Evolutionary conservation across 1,140 invertebrate species (phyloP), one percentile per base, ranked within the genome.

Genomic region (Potamilus streckersoni): DNA sequence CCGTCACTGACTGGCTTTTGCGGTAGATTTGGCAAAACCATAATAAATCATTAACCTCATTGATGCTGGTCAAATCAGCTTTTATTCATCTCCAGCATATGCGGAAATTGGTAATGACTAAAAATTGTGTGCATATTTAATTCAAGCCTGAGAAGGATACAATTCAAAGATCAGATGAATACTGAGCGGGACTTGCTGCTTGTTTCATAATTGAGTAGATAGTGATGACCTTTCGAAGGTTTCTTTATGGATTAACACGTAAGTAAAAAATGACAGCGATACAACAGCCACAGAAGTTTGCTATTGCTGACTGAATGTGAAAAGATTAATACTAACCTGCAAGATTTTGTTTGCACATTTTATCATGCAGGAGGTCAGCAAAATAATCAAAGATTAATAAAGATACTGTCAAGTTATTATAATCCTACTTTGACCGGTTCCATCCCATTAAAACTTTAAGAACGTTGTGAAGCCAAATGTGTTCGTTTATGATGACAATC

Each of bases 331-430:
- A 82, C 83, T 71, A 69, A 79, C 57, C 83, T 73, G 1, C 79
- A 75, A 63, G 56, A 83, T 69, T 83, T 79, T 79, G n/a, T 62
- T 12, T 61, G 76, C 17, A 63, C 72, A 38, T 5, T 2, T 61
- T 19, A 55, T 69, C 19, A 31, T 90, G 76, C 17, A 67, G 76
- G 61, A 73, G 75, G 58, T 75, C 75, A 49, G 13, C 71, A 19
- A 59, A 71, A n/a, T 19, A 38, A 57, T 55, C 60, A n/a, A 67
- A 63, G 61, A 72, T 79, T 75, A n/a, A 56, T 3, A 58, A 69
- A 58, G 73, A 70, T 56, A 67, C 59, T 16, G 49, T 60, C 16
- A 58, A 49, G 16, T 19, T 27, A 31, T 63, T 56, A 6, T 59
- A 64, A 62, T 68, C 68, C 72, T 64, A 19, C 69, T 73, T 56